Conservation (phyloP, 92 coral and sea anemone species). For the Pocillopora meandrina region DNA sequence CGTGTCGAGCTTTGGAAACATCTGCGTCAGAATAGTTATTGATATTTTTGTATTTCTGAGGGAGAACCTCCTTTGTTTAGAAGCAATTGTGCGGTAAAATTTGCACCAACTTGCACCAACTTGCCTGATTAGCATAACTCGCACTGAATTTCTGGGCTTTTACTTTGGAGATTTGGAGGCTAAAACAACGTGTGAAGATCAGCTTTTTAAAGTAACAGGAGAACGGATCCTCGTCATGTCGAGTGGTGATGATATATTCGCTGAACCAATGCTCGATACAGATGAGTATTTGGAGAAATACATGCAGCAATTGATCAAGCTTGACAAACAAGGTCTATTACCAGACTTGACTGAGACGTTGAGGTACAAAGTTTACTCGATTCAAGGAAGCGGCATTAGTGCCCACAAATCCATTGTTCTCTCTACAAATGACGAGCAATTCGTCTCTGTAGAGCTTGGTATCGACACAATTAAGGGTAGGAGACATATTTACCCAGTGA, state of each 20-base stretch:
- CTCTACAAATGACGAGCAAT: conserved; percentile 43
- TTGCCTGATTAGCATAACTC: no score
- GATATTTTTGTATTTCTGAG: no score
- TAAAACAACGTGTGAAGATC: no score
- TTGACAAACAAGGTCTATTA: conserved; percentile 36
- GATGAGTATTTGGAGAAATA: conserved; percentile 24
- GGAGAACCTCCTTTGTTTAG: no score
- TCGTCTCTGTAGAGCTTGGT: conserved; percentile 62
- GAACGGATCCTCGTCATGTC: no score
- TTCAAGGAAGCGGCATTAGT: conserved; percentile 21
- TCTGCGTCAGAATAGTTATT: no score
- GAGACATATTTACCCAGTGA: conserved; percentile 40
- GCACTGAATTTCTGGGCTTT: no score
- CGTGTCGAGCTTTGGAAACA: no score
- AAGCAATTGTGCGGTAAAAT: no score
- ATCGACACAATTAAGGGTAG: conserved; percentile 12
- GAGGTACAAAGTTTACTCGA: conserved; percentile 53
- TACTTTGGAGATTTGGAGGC: no score
- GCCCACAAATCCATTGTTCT: conserved; percentile 71
- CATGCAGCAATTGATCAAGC: conserved; percentile 3
- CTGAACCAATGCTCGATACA: conserved; percentile 56
- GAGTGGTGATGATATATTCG: conserved; percentile 17
- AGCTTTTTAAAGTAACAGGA: no score
- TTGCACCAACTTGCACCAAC: no score
- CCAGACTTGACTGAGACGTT: conserved; percentile 21